Evolutionary conservation across 2,888 invertebrate species (phyloP), one percentile per base, ranked within the genome.

Genomic region (Electrophaes corylata): DNA sequence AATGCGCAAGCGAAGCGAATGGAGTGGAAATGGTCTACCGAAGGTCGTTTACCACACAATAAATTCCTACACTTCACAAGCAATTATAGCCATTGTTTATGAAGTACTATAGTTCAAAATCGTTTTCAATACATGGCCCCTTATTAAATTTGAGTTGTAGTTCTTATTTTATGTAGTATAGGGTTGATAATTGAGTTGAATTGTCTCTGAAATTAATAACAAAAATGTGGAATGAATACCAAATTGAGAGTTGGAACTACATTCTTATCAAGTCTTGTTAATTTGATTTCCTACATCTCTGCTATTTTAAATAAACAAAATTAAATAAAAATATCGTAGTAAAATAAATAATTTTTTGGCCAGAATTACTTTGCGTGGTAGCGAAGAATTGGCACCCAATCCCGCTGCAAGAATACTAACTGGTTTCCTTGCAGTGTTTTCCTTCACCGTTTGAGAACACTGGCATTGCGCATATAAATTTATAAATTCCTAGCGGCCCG

Each of bases 1-100:
- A 73, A 74, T 73, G 71, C 75, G 70, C 66, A 69, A 70, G 67
- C 69, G 63, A 66, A 74, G 64, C 65, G 67, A 75, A 71, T 70
- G 61, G 60, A 72, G 65, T 71, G 59, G 71, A 71, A 78, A 75
- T 73, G 71, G 64, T 71, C 64, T 66, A 71, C 63, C 64, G 81
- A 81, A 80, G 76, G 76, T 60, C 76, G 62, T 45, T 65, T 62
- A 69, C 71, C 63, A 67, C 43, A 47, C 49, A 45, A 31, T 53
- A 60, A 56, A 62, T 60, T 64, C 60, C 64, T 65, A 52, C 33
- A 69, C 53, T 60, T 67, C 0, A 23, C 53, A 56, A 56, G 12
- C 52, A 4, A 69, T 52, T 61, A 18, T 52, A 41, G 4, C 14
- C 54, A 20, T 52, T 69, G 55, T 48, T 0, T 1, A 5, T 0